A percentile compares a stretch with the other conserved stretches of the same genome.
Evolutionary conservation across 2,113 vertebrate species (phyloP).

Genomic region (Oryzias woworae): DNA sequence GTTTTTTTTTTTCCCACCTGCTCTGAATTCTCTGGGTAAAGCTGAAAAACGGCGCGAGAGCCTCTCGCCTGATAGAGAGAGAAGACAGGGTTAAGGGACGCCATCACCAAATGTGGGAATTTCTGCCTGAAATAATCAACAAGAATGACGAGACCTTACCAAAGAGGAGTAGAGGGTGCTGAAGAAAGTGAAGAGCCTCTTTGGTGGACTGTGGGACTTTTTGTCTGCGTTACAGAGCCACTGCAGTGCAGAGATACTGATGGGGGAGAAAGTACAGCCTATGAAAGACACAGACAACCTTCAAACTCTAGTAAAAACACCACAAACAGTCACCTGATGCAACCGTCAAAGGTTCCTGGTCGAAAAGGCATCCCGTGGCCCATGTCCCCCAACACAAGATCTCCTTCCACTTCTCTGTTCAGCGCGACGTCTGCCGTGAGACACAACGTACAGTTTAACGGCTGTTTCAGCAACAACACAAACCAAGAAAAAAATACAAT

Average conservation of each 20-base stretch:
- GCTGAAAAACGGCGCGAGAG: conserved; percentile 89
- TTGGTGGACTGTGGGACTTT: conserved; percentile 87
- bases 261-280: background rate
- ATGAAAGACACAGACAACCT: background rate
- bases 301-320: background rate
- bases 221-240: conserved; percentile 98
- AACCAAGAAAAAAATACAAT: background rate
- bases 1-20: conserved; percentile 78
- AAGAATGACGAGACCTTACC: conserved; percentile 69
- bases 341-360: conserved; percentile 91
- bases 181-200: conserved; percentile 89
- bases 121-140: background rate
- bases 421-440: conserved; percentile 84
- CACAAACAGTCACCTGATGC: conserved; percentile 83
- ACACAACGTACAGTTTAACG: background rate
- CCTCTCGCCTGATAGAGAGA: conserved; percentile 80
- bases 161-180: conserved; percentile 88
- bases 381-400: conserved; percentile 89
- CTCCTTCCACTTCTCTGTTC: conserved; percentile 90
- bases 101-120: background rate
- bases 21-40: conserved; percentile 94
- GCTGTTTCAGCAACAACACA: background rate
- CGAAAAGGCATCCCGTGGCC: conserved; percentile 91
- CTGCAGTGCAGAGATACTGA: conserved; percentile 94
- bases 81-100: background rate